Evolutionary conservation across 2,888 invertebrate genomes (phyloP), one percentile per base, ranked within the genome.

Genomic region (Meiosimyza platycephala): DNA sequence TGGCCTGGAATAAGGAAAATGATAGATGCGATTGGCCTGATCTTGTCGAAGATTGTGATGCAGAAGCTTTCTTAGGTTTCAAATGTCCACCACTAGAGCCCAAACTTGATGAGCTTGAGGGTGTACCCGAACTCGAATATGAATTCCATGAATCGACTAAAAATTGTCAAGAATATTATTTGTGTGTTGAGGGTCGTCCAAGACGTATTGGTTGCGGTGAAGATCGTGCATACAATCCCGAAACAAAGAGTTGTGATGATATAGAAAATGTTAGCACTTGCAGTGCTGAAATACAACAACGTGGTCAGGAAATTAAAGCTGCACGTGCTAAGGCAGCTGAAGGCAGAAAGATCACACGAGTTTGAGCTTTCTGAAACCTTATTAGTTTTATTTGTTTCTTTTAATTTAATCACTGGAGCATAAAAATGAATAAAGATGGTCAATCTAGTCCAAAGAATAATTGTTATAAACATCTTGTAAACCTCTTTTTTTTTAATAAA

Each of bases 21-120:
- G 94, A 94, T 83, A 90, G 92, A 69, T 96, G 96, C 84, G 95
- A 96, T 76, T 96, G 95, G 95, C 94, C 95, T 5, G 96, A 96
- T 88, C 91, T 93, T 85, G 95, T 95, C 0, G 85, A 90, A 5
- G 92, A 92, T 72, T 95, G 95, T 80, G 93, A 95, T 83, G 93
- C 93, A 65, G 95, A 94, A 90, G 92, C 94, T 2, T 88, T 81
- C 78, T 89, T 95, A 68, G 94, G 94, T 11, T 96, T 95, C 89
- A 90, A 90, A n/a, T 96, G 95, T 82, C 95, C 95, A 0, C 89
- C 89, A n/a, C 87, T 89, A 62, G 89, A 89, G 1, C 73, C 73
- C 11, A 81, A 69, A 50, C 85, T 79, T 51, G 83, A 85, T 1
- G 83, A 83, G 1, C 80, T 85, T 16, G 83, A 89, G 13, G 87